Evolutionary conservation across 2,113 vertebrate genomes (phyloP), one percentile per base, ranked within the genome.

Genomic region (Athene cunicularia): DNA sequence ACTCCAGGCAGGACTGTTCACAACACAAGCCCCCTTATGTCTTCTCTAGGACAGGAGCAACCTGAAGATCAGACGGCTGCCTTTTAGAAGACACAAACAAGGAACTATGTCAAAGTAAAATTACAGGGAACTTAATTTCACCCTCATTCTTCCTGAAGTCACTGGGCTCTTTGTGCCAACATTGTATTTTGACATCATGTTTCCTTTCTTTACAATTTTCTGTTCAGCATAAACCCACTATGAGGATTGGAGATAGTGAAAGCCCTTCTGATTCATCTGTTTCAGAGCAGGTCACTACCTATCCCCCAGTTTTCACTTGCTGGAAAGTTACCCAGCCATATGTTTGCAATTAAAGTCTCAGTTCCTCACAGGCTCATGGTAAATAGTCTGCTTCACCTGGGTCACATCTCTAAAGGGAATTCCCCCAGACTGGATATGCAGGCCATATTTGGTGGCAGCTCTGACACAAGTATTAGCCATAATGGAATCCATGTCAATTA

Each of bases 401-500:
- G 96, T 96, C 97, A 96, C 73, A 90, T 94, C 93, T 94, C 97
- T 80, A 12, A 94, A 66, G 96, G 95, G 93, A 97, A 95, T 97
- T 97, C 71, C 89, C 71, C 84, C 88, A 88, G 96, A 82, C 93
- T 91, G 91, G 84, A 88, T 95, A 95, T 95, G 80, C 84, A 94
- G 89, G 93, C 88, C 26, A 23, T 64, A 87, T 90, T 96, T 74
- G 0, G 97, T 97, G 97, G 97, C 95, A 95, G 91, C 77, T 88
- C 91, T 95, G 95, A 97, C 89, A 96, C 75, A 90, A 94, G 93
- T 95, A 97, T 97, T 97, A 97, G 93, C 95, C 89, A 97, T 95
- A 96, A 97, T 95, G 93, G 95, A 97, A 97, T 97, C 97, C 96
- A 95, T 90, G 95, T 97, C 96, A 95, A 96, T 97, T 97, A 97